Evolutionary conservation across 2,888 invertebrate genomes (phyloP).

Genomic region (Chironomus tentans): DNA sequence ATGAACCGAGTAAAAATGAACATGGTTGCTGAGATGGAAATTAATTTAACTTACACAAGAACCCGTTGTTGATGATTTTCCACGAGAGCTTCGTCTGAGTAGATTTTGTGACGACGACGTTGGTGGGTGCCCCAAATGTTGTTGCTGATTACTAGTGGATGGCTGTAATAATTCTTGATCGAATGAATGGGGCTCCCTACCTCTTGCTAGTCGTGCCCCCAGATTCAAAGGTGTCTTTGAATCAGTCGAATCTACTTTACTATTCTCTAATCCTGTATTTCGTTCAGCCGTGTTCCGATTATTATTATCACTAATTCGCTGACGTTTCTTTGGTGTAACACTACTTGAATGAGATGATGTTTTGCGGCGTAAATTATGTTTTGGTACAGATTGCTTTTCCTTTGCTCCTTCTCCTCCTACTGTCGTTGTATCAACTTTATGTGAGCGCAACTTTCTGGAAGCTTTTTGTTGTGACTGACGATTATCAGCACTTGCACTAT

Average conservation of each 20-base stretch:
- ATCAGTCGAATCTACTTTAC: not conserved
- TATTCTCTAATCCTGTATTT: not conserved
- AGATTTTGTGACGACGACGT: conserved; percentile 33
- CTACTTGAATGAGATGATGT: conserved; percentile 17
- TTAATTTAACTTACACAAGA: conserved; percentile 38
- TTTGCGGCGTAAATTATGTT: conserved; percentile 3
- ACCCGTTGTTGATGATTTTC: conserved; percentile 39
- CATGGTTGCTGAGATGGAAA: too few species aligned
- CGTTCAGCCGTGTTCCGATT: conserved; percentile 19
- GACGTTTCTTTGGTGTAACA: conserved; percentile 31
- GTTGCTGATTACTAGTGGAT: not conserved
- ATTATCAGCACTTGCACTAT: conserved; percentile 1
- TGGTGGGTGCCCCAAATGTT: not conserved
- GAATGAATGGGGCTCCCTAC: conserved; percentile 31
- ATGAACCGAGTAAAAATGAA: too few species aligned
- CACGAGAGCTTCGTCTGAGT: conserved; percentile 41
- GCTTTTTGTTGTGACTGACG: not conserved
- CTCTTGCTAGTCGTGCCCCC: conserved; percentile 39
- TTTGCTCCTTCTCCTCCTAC: too few species aligned
- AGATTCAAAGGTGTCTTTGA: conserved; percentile 34
- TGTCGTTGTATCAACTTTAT: not conserved
- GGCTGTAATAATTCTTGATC: not conserved
- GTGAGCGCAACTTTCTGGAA: conserved; percentile 11
- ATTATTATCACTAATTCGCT: conserved; percentile 28
- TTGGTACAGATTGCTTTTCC: not conserved